phyloP scores from a whole-genome alignment of 2,113 vertebrate genomes.

The Engraulis encrasicolus region DNA sequence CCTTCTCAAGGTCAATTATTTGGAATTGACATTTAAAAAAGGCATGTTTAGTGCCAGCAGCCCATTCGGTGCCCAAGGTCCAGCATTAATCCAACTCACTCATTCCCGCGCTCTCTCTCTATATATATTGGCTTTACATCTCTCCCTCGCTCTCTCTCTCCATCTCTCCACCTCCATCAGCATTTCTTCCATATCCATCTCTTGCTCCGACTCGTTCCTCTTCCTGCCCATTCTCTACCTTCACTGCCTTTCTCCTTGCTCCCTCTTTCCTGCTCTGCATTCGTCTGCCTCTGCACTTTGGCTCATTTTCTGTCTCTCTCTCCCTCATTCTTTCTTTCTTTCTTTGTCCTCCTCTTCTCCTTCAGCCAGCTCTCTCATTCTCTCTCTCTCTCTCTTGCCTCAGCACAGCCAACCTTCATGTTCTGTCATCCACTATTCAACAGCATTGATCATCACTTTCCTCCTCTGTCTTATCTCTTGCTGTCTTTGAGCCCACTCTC shows the following conservation, averaged over 20 bases:
- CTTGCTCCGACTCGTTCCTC: no score
- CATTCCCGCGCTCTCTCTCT: neutral
- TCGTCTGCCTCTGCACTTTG: neutral
- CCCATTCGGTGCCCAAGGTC: no score
- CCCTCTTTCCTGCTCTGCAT: neutral
- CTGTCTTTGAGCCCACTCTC: neutral
- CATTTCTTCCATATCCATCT: neutral
- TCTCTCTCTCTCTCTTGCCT: slow-evolving; percentile 24
- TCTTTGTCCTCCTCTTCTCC: neutral
- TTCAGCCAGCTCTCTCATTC: no score
- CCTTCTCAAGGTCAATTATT: neutral
- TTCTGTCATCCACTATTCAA: neutral
- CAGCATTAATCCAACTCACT: neutral
- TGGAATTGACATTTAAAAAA: neutral
- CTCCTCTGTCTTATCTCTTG: neutral
- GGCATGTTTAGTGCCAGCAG: no score
- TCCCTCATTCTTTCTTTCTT: neutral
- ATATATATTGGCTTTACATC: neutral
- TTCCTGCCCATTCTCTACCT: no score
- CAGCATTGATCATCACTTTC: neutral
- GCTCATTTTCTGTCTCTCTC: neutral
- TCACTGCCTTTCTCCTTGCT: no score
- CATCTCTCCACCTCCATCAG: no score
- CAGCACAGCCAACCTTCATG: neutral
- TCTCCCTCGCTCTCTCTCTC: neutral